Base-by-base conservation (phyloP, 2,113 vertebrate species). In the Serinus canaria region DNA sequence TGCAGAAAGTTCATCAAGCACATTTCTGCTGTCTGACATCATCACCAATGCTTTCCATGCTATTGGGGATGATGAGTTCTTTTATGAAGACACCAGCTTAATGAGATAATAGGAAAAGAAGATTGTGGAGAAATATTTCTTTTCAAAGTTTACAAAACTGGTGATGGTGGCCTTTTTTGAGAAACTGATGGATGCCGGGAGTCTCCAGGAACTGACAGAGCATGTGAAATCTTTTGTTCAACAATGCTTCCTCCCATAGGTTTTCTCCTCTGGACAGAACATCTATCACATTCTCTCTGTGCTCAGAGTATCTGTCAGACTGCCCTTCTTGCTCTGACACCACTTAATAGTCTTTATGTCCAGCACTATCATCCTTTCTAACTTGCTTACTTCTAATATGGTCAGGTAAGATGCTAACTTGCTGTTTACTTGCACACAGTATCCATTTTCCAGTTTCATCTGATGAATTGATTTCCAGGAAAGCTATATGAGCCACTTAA, bases 151-250 rank as follows among this genome's bases (percentile, higher is more conserved):
- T 74, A 78, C 55, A 58, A 35, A 92, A 67, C 16, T 89, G 21
- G 6, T 86, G 46, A 49, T 52, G 13, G 15, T 52, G 13, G 17
- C 5, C 35, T 69, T 44, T 82, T 23, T 33, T 90, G 50, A 84
- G 67, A 90, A 70, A 76, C 15, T 67, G 46, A 35, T 59, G 46
- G 56, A 88, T 44, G 6, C 77, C 70, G 47, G 7, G 53, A 81
- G 8, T 62, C 22, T 20, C 27, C 53, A 62, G 66, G 55, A 83
- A 50, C 67, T 39, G 49, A 41, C 46, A 88, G 20, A 70, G 66
- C 18, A 66, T 81, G 49, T 88, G 75, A 93, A 96, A 90, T 86
- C 58, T 37, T 90, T 88, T 92, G 44, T 92, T 95, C 81, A 86
- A 73, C 50, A 46, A 14, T 79, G 18, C 39, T 95, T 97, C 68